These are phyloP conservation scores for Gallinago stenura DNA, from an alignment of 2,797 vertebrate genomes.

Conservation along the genomic window DNA sequence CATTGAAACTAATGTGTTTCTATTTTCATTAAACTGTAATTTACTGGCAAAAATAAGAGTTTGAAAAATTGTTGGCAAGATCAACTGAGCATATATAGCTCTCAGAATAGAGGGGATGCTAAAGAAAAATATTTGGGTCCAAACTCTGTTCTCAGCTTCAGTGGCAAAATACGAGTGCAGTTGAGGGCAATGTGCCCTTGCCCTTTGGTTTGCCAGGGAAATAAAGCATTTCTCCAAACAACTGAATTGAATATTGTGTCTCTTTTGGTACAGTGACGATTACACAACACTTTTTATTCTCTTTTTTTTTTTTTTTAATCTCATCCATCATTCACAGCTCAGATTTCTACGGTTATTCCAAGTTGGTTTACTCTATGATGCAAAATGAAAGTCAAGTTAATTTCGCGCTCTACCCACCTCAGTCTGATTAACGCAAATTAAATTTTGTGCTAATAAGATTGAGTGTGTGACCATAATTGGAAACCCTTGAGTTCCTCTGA, in stretches of 20 bases:
- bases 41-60: not conserved
- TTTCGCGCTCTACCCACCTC: constrained; percentile 66
- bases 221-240: not conserved
- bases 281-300: constrained; percentile 36
- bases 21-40: constrained; percentile 6
- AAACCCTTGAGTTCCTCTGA: constrained; percentile 29
- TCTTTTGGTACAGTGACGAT: not conserved
- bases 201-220: not conserved
- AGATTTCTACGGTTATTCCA: constrained; percentile 16
- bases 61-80: not conserved
- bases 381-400: constrained; percentile 70
- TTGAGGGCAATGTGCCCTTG: not conserved
- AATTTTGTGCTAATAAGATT: constrained; percentile 55
- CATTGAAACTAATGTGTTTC: not conserved
- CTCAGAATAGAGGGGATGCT: not conserved
- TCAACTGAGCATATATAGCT: not conserved
- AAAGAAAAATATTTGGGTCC: not conserved
- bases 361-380: constrained; percentile 2
- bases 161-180: not conserved
- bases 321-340: constrained; percentile 46
- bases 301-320: not conserved
- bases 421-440: constrained; percentile 57
- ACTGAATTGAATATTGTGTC: constrained; percentile 18
- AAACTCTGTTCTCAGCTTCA: not conserved
- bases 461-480: constrained; percentile 24